Evolutionary conservation across 2,888 invertebrate species (phyloP).

Genomic region (Dysmachus trigonus): DNA sequence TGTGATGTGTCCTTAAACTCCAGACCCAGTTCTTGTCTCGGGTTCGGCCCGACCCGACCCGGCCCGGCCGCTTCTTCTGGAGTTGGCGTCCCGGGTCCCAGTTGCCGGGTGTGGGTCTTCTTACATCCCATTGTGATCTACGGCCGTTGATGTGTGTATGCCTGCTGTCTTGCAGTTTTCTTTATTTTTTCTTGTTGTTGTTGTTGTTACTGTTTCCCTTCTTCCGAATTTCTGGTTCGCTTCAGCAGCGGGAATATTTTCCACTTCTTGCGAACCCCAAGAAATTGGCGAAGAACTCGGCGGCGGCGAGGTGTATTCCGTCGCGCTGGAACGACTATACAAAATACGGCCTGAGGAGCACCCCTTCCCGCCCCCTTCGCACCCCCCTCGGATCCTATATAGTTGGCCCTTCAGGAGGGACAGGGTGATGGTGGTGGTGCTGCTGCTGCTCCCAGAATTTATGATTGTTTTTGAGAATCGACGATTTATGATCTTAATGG

Average conservation of each 20-base stretch:
- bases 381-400: no score
- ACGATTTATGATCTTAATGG: conserved; percentile 49
- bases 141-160: conserved; percentile 45
- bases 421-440: no score
- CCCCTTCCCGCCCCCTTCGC: background rate
- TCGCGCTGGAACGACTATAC: background rate
- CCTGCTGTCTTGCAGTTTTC: conserved; percentile 47
- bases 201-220: no score
- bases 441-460: conserved; percentile 43
- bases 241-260: conserved; percentile 37
- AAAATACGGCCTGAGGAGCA: background rate
- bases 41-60: no score
- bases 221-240: conserved; percentile 40
- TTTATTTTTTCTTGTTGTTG: conserved; percentile 2
- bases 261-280: conserved; percentile 28
- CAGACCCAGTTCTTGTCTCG: conserved; percentile 40
- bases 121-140: conserved; percentile 48
- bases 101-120: conserved; percentile 18
- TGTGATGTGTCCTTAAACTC: conserved; percentile 43
- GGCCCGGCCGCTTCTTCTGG: background rate
- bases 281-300: conserved; percentile 25
- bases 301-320: conserved; percentile 26
- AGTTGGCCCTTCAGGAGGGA: background rate
- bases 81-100: background rate
- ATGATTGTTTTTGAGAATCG: conserved; percentile 50